Percentiles rank a stretch among this genome's conserved stretches.
Evolutionary conservation across 2,113 vertebrate genomes (phyloP).

Genomic region (Anhinga anhinga): DNA sequence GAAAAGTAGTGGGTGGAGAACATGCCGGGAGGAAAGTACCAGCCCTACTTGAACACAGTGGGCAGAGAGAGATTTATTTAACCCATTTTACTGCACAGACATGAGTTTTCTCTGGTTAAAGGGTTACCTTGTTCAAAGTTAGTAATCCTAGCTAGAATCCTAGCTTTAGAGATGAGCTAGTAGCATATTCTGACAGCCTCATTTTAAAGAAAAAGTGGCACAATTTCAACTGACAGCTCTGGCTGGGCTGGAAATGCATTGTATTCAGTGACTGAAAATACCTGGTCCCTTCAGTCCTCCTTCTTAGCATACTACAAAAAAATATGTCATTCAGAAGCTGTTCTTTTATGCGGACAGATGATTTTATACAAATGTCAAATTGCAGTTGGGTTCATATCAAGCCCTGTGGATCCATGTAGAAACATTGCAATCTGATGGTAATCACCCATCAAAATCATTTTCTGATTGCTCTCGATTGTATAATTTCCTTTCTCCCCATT

Average conservation of each 20-base stretch:
- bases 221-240: not conserved
- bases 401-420: not conserved
- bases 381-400: not conserved
- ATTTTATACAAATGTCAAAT: slow-evolving; percentile 9
- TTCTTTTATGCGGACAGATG: not conserved
- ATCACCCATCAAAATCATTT: slow-evolving; percentile 19
- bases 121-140: not conserved
- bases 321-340: not conserved
- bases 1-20: not conserved
- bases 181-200: not conserved
- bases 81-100: not conserved
- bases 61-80: not conserved
- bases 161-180: not conserved
- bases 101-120: not conserved
- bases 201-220: not conserved
- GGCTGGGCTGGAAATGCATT: not conserved
- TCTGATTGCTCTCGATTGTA: not conserved
- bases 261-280: not conserved
- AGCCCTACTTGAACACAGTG: rapidly evolving
- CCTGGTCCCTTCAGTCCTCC: not conserved
- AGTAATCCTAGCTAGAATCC: not conserved
- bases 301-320: not conserved
- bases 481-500: slow-evolving; percentile 7
- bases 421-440: slow-evolving; percentile 6
- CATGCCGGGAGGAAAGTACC: not conserved